phyloP scores from a whole-genome alignment of 2,888 invertebrate species.

The Drosophila anomelani region DNA sequence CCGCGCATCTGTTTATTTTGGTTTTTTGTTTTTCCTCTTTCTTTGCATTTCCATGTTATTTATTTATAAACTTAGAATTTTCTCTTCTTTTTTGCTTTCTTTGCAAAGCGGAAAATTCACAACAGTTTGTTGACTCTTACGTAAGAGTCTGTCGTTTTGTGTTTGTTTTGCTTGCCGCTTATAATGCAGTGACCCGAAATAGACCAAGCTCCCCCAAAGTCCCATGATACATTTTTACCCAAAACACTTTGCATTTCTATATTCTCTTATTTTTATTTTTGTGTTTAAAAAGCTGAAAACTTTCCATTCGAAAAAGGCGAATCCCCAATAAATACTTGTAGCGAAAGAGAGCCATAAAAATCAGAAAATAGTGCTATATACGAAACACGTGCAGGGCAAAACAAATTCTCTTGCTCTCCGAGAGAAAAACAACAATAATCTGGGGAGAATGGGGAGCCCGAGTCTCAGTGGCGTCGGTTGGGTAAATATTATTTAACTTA shows the following conservation, averaged over 20 bases:
- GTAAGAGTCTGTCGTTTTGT: constrained; percentile 40
- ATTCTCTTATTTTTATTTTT: constrained; percentile 9
- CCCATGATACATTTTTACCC: neutral
- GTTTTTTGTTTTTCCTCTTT: constrained; percentile 56
- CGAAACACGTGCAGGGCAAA: constrained; percentile 43
- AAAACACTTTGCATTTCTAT: constrained; percentile 4
- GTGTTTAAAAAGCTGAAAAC: constrained; percentile 41
- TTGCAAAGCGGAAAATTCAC: constrained; percentile 39
- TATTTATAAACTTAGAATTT: constrained; percentile 38
- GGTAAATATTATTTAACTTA: constrained; percentile 42
- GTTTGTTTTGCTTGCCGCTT: constrained; percentile 37
- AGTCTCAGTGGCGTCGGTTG: constrained; percentile 36
- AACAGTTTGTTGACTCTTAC: constrained; percentile 74
- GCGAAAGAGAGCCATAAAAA: constrained; percentile 47
- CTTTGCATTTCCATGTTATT: constrained; percentile 61
- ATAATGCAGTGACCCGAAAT: constrained; percentile 44
- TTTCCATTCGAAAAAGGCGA: constrained; percentile 64
- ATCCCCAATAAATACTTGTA: constrained; percentile 43
- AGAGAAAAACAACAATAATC: constrained; percentile 5
- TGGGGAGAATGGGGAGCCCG: constrained; percentile 10
- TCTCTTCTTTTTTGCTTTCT: constrained; percentile 14
- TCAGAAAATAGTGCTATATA: constrained; percentile 40
- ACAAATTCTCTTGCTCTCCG: constrained; percentile 7
- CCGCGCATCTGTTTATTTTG: constrained; percentile 69
- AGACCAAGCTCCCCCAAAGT: constrained; percentile 22